Evolutionary conservation across 2,113 vertebrate species (phyloP).

Genomic region (Crypturellus undulatus): DNA sequence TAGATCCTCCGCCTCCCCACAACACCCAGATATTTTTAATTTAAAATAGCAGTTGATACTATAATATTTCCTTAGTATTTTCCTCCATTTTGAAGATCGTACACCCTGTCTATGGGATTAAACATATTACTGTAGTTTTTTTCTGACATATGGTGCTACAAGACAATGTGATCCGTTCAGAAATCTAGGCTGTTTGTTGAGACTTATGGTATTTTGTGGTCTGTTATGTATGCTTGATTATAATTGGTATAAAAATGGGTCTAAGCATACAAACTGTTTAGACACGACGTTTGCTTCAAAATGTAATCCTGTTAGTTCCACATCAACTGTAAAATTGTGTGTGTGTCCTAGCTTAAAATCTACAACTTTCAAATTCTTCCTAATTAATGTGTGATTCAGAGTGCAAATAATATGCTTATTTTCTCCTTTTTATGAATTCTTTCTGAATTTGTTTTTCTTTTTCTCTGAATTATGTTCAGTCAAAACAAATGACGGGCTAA

Average conservation of each 20-base stretch:
- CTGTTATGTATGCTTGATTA: slow-evolving; percentile 53
- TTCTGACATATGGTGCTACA: slow-evolving; percentile 64
- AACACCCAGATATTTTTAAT: neutral
- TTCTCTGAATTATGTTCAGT: neutral
- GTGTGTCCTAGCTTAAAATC: slow-evolving; percentile 1
- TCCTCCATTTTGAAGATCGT: slow-evolving; percentile 2
- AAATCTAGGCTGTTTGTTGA: slow-evolving; percentile 63
- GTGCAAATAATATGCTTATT: neutral
- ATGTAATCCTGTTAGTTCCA: slow-evolving; percentile 23
- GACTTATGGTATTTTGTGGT: slow-evolving; percentile 55
- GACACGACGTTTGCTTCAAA: slow-evolving; percentile 35
- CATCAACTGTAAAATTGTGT: slow-evolving; percentile 32
- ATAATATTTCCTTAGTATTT: neutral
- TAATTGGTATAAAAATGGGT: slow-evolving; percentile 67
- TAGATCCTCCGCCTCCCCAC: too few species aligned
- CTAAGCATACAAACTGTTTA: slow-evolving; percentile 62
- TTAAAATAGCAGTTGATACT: neutral
- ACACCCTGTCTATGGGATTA: slow-evolving; percentile 20
- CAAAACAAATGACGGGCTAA: neutral
- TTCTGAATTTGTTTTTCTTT: neutral
- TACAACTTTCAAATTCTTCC: neutral
- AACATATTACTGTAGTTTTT: slow-evolving; percentile 59
- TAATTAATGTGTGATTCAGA: slow-evolving; percentile 18
- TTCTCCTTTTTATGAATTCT: neutral
- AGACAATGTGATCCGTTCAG: slow-evolving; percentile 65